Percentiles rank a stretch among this genome's conserved stretches.
These are phyloP conservation scores for Scaptomyza flava DNA, from an alignment of 2,888 invertebrate species.

Conservation along the genomic window DNA sequence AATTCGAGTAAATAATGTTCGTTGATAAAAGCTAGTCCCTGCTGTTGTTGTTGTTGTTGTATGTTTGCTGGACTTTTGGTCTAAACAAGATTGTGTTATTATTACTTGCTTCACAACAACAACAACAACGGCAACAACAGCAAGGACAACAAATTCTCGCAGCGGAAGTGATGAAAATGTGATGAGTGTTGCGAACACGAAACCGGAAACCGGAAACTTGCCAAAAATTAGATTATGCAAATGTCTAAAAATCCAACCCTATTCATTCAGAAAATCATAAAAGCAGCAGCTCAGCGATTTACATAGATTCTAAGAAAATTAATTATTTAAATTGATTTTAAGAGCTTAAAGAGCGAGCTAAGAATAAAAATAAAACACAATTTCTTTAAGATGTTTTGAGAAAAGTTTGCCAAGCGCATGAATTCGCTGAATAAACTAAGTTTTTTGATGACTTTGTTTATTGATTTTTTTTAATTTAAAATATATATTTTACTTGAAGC, in stretches of 20 bases:
- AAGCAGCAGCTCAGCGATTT: not conserved
- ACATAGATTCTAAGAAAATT: not conserved
- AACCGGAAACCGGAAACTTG: constrained; percentile 65
- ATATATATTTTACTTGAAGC: too few relatives aligned
- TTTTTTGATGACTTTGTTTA: too few relatives aligned
- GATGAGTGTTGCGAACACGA: constrained; percentile 32
- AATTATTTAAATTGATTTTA: not conserved
- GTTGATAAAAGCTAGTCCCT: constrained; percentile 66
- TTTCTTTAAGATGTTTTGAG: too few relatives aligned
- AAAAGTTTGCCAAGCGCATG: too few relatives aligned
- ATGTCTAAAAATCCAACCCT: constrained; percentile 24
- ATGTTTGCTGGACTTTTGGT: constrained; percentile 21
- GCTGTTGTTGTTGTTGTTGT: constrained; percentile 12
- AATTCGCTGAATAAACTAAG: too few relatives aligned
- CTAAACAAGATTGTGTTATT: constrained; percentile 59
- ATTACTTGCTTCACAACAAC: constrained; percentile 42
- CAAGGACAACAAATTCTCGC: constrained; percentile 9
- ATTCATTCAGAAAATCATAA: not conserved
- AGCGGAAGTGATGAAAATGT: constrained; percentile 59
- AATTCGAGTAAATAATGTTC: constrained; percentile 71
- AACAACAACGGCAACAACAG: constrained; percentile 2
- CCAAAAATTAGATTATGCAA: constrained; percentile 60
- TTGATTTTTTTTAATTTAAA: too few relatives aligned
- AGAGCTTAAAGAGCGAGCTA: not conserved
- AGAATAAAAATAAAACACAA: too few relatives aligned